Base-by-base conservation (phyloP, 1,140 invertebrate genomes). In the Drosophila nannoptera region DNA sequence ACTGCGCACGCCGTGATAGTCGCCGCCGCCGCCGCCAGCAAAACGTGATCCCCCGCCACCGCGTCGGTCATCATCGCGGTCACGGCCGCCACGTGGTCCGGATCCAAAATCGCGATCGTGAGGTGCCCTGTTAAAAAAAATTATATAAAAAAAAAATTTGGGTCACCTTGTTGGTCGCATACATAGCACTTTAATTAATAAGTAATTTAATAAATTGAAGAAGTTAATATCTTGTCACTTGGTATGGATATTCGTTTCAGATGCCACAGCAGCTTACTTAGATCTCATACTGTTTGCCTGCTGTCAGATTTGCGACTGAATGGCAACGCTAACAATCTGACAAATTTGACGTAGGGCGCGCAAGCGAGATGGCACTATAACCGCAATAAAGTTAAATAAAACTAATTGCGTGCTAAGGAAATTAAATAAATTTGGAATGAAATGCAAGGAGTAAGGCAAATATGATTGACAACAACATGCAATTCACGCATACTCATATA, bases 381-480 rank as follows among this genome's bases (percentile, higher is more conserved):
- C 82, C 82, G 82, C 82, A 87, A 87, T 82, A 82, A 87, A 87
- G 74, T 87, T 87, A 83, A 87, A 87, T 78, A 87, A 87, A 87
- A 87, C 78, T 87, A 87, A 87, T 87, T 87, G 81, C 81, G 81
- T 86, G 81, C 87, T 87, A 78, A 61, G 69, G 68, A 87, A 87
- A 87, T 87, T 87, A 87, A 87, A 87, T 87, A 87, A 87, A 87
- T 87, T 82, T 87, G 75, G 72, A 73, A 83, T 83, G 82, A 43
- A 43, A 78, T 78, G 74, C 82, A 78, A 87, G 82, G 82, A 86
- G 78, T 82, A 87, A 83, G 40, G 72, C 67, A 87, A 81, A 87
- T 81, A 87, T 86, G 81, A 86, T 86, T 86, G 81, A 86, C 81
- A 86, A 65, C 81, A 81, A 86, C 81, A 86, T 86, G 81, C 81